Evolutionary conservation across 2,113 vertebrate species (phyloP), one percentile per base, ranked within the genome.

Genomic region (Rattus rattus): DNA sequence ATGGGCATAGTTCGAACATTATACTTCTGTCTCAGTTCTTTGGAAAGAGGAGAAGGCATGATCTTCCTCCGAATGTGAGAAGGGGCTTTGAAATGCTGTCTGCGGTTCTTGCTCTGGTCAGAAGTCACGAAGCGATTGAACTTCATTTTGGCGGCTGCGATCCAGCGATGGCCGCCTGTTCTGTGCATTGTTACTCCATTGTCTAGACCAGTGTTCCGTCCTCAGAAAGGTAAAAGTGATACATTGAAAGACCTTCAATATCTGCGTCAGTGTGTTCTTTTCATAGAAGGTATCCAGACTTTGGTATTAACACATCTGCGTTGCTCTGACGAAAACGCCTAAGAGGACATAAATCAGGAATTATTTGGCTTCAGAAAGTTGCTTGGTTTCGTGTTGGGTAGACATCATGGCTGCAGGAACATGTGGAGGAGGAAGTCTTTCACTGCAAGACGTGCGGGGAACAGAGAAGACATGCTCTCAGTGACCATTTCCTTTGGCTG

Each of bases 201-300:
- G 13, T 28, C 56, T 81, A 39, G 28, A 63, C 19, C 8, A 69
- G 19, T 73, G 30, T 56, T 95, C 47, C 61, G 22, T 54, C 20
- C 8, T 36, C 91, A 75, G 47, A 39, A 88, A 49, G 59, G 73
- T 59, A 73, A 83, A 95, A 94, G 89, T n/a, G 67, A 77, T 30
- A 22, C 56, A 22, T 56, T 47, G 39, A 75, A 70, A 67, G 52
- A 52, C 8, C 20, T 56, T 7, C 20, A 54, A 39, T 22, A 70
- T 83, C 76, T 63, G 33, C 59, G 72, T 9, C 7, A 61, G 13
- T 89, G 19, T 69, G 7, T 61, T 89, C 10, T 69, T 13, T 3
- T 20, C 47, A 61, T n/a, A 69, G 47, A 86, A 70, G 70, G 36
- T 63, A 30, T 36, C 39, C 10, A 10, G 1, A 33, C 49, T 94